phyloP scores from a whole-genome alignment of 2,888 invertebrate genomes.

The Hydropsyche betteni region DNA sequence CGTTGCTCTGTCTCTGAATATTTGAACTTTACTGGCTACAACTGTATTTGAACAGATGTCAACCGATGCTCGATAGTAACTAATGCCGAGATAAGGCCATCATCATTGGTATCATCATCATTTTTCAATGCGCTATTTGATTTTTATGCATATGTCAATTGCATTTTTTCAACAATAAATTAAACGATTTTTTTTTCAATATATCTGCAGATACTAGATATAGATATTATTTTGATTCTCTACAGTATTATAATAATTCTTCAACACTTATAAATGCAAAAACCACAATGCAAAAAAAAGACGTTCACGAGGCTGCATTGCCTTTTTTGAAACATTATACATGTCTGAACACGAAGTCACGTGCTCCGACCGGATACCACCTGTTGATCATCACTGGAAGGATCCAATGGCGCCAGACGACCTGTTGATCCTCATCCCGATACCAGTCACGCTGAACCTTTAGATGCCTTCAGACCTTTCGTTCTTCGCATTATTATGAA shows the following conservation, averaged over 20 bases:
- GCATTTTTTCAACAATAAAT: too few relatives aligned
- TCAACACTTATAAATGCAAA: background rate
- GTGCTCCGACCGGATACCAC: slow-evolving; percentile 9
- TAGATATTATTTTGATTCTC: background rate
- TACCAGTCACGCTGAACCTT: too few relatives aligned
- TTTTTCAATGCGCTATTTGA: too few relatives aligned
- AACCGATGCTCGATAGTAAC: background rate
- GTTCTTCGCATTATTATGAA: too few relatives aligned
- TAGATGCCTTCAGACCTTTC: too few relatives aligned
- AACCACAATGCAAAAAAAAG: background rate
- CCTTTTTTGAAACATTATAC: background rate
- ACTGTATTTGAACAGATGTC: slow-evolving; percentile 40
- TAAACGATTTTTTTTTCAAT: too few relatives aligned
- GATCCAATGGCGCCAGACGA: background rate
- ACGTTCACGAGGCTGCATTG: background rate
- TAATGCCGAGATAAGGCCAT: slow-evolving; percentile 16
- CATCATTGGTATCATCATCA: background rate
- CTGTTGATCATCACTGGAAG: slow-evolving; percentile 13
- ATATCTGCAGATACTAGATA: background rate
- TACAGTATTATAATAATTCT: too few relatives aligned
- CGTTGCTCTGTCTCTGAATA: background rate
- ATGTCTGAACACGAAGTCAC: background rate
- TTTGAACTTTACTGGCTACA: slow-evolving; percentile 12
- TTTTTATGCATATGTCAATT: too few relatives aligned
- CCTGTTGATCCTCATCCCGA: too few relatives aligned